Evolutionary conservation across 37 sponge, comb jelly and placozoan genomes (phyloP).

Genomic region (Corticium candelabrum): DNA sequence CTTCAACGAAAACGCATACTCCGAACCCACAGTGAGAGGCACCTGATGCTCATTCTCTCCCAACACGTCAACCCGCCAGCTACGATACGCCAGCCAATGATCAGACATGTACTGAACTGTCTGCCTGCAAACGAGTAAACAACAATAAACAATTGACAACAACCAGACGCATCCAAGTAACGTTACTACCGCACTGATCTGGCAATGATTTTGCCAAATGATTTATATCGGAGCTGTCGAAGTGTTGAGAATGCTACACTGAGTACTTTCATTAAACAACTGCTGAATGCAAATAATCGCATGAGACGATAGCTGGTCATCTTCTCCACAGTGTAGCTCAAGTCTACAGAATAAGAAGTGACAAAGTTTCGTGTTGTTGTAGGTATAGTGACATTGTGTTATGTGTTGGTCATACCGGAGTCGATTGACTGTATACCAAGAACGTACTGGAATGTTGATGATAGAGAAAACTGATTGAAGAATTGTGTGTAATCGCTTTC

Average conservation of each 20-base stretch:
- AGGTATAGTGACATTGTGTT: too few relatives aligned
- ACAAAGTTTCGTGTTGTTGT: too few relatives aligned
- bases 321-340: not conserved
- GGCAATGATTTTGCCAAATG: slow-evolving; percentile 70
- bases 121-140: slow-evolving; percentile 23
- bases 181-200: slow-evolving; percentile 41
- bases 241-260: slow-evolving; percentile 71
- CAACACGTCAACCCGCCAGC: slow-evolving; percentile 9
- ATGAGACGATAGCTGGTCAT: slow-evolving; percentile 46
- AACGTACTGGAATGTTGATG: slow-evolving; percentile 61
- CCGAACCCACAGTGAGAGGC: not conserved
- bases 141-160: not conserved
- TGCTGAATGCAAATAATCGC: slow-evolving; percentile 66
- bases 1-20: slow-evolving; percentile 43
- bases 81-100: slow-evolving; percentile 64
- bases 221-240: slow-evolving; percentile 50
- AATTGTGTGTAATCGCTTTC: slow-evolving; percentile 69
- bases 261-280: slow-evolving; percentile 61
- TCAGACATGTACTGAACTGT: slow-evolving; percentile 80
- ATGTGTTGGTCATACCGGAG: not conserved
- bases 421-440: not conserved
- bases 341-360: not conserved
- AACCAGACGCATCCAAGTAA: not conserved
- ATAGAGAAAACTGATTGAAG: slow-evolving; percentile 81
- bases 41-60: slow-evolving; percentile 5